Percentiles rank a stretch among this genome's conserved stretches.
Evolutionary conservation across 2,888 invertebrate species (phyloP).

Genomic region (Pristionchus japonicus): DNA sequence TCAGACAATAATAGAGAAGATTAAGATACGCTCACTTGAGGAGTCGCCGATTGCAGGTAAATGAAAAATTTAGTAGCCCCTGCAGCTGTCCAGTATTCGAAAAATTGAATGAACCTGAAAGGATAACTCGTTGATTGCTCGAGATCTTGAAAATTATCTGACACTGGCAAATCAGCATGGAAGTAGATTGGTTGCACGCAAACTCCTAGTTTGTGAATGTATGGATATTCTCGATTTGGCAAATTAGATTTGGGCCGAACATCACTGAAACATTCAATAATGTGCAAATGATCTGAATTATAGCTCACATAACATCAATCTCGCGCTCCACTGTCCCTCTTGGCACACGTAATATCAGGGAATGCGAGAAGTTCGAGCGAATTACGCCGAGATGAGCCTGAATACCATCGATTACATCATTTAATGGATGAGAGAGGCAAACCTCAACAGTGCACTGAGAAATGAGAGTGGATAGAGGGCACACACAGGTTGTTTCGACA

Average conservation of each 20-base stretch:
- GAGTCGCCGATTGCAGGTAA: background rate
- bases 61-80: slow-evolving; percentile 3
- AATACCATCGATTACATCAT: too few species aligned
- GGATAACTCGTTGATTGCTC: too few species aligned
- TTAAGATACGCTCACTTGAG: background rate
- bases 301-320: background rate
- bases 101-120: slow-evolving; percentile 23
- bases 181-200: slow-evolving; percentile 11
- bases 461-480: slow-evolving; percentile 3
- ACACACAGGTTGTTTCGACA: background rate
- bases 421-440: background rate
- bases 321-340: background rate
- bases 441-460: slow-evolving; percentile 24
- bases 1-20: too few species aligned
- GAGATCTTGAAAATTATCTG: background rate
- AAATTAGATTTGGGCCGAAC: background rate
- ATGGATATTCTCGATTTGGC: background rate
- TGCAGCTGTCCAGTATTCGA: slow-evolving; percentile 20
- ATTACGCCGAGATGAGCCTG: slow-evolving; percentile 7
- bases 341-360: background rate
- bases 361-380: background rate
- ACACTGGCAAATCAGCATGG: slow-evolving; percentile 24
- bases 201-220: background rate
- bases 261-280: background rate
- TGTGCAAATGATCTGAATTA: background rate